Percentiles rank a stretch among this genome's conserved stretches.
These are phyloP conservation scores for Bombus sylvicola DNA, from an alignment of 1,140 invertebrate genomes.

Conservation along the genomic window DNA sequence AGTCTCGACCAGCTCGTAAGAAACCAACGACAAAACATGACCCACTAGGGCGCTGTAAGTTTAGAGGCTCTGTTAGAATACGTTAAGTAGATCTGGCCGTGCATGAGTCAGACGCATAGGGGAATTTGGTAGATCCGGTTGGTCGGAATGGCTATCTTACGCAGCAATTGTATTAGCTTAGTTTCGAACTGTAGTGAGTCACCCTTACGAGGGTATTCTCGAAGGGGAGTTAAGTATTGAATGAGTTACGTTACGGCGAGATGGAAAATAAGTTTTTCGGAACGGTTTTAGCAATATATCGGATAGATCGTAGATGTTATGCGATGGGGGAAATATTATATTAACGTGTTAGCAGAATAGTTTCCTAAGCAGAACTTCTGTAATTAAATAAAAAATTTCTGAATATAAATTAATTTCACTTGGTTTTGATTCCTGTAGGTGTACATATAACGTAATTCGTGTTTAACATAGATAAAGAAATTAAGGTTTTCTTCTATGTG, in stretches of 20 bases:
- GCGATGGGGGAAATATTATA: neutral
- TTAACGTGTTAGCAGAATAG: neutral
- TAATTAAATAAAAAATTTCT: neutral
- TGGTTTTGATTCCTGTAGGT: neutral
- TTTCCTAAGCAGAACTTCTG: neutral
- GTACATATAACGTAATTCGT: neutral
- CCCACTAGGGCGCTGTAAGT: neutral
- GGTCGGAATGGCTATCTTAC: neutral
- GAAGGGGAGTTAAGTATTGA: neutral
- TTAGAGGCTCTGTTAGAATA: neutral
- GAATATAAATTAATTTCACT: neutral
- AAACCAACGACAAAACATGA: neutral
- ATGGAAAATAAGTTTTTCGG: neutral
- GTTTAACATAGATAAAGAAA: no score
- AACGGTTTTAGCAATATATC: neutral
- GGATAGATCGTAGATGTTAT: neutral
- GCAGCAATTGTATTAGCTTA: neutral
- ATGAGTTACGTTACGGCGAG: neutral
- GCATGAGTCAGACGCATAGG: neutral
- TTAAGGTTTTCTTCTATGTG: no score
- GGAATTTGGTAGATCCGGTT: neutral
- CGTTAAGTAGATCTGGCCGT: neutral
- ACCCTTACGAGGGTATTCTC: neutral
- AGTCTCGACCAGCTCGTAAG: neutral
- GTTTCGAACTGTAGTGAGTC: neutral